These are phyloP conservation scores for Isotomurus palustris DNA, from an alignment of 2,888 invertebrate species.

Conservation along the genomic window DNA sequence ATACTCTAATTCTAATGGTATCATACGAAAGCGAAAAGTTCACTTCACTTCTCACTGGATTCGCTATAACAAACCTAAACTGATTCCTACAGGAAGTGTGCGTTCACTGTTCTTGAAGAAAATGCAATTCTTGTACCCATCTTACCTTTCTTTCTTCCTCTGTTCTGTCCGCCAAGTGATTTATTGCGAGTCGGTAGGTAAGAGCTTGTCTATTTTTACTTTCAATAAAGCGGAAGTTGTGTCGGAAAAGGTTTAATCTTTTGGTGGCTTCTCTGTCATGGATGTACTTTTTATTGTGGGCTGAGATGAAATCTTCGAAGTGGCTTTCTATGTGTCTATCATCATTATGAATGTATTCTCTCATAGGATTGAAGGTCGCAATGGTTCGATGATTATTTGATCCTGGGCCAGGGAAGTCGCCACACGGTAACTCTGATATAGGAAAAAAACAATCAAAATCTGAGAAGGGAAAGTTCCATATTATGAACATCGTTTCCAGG, in stretches of 20 bases:
- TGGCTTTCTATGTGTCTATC: constrained; percentile 68
- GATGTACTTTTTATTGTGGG: constrained; percentile 66
- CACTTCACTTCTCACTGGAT: too few species aligned
- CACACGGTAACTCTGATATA: constrained; percentile 62
- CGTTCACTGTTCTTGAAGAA: too few species aligned
- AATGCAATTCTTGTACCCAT: too few species aligned
- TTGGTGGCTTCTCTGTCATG: constrained; percentile 62
- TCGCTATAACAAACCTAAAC: too few species aligned
- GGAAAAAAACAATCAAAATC: not conserved
- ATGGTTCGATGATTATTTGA: constrained; percentile 57
- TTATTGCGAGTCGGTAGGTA: constrained; percentile 70
- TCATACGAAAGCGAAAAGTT: too few species aligned
- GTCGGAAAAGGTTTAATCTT: constrained; percentile 74
- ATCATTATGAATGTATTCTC: constrained; percentile 72
- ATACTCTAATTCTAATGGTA: too few species aligned
- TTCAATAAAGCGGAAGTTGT: constrained; percentile 73
- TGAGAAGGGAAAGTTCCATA: not conserved
- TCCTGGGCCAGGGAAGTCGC: constrained; percentile 83
- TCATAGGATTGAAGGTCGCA: constrained; percentile 88
- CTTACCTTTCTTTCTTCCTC: constrained; percentile 65
- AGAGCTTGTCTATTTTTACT: constrained; percentile 72
- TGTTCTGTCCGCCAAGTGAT: constrained; percentile 80
- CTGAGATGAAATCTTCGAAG: constrained; percentile 68
- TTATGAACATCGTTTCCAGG: not conserved
- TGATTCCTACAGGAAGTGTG: too few species aligned